Evolutionary conservation across 2,797 vertebrate species (phyloP).

Genomic region (Diplodus puntazzo): DNA sequence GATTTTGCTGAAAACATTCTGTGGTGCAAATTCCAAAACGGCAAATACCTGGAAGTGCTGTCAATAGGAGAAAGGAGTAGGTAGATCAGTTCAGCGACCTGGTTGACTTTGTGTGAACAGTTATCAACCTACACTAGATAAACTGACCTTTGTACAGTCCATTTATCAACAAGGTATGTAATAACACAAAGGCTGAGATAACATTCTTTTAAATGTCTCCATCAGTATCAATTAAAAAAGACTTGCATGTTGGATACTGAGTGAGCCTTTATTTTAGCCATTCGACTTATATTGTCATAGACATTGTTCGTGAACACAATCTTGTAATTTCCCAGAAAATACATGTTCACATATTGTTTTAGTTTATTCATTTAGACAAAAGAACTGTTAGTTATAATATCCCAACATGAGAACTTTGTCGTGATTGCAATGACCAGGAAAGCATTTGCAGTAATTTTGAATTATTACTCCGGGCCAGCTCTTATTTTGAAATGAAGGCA

Average conservation of each 20-base stretch:
- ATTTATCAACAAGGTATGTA: constrained; percentile 6
- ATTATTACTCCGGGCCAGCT: not conserved
- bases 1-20: not conserved
- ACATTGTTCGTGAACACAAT: not conserved
- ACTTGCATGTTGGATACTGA: not conserved
- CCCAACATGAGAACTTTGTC: not conserved
- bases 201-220: not conserved
- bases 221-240: not conserved
- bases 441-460: not conserved
- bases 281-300: not conserved
- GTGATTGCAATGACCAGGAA: not conserved
- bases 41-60: not conserved
- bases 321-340: not conserved
- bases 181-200: not conserved
- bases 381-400: not conserved
- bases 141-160: constrained; percentile 19
- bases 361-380: not conserved
- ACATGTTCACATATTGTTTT: not conserved
- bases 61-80: not conserved
- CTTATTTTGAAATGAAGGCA: constrained; percentile 1
- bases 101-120: constrained; percentile 1
- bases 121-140: constrained; percentile 26
- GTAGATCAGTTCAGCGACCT: constrained; percentile 6
- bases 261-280: not conserved
- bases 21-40: constrained; percentile 23